phyloP scores from a whole-genome alignment of 2,797 vertebrate species.

The Phylloscopus collybita region DNA sequence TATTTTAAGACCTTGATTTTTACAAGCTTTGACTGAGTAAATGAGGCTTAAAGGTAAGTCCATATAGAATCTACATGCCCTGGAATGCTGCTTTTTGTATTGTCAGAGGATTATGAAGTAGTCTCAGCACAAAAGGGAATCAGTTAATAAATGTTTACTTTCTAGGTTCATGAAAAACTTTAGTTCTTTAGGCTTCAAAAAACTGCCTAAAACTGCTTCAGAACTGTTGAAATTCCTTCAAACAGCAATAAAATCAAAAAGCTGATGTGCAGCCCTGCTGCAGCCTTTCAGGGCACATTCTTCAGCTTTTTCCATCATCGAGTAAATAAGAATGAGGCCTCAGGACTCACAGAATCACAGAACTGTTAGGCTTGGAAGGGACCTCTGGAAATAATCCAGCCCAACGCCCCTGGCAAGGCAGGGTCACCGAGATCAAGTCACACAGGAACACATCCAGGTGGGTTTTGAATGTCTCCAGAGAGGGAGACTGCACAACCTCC shows the following conservation, averaged over 20 bases:
- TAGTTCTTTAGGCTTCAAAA: not conserved
- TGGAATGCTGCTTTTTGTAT: not conserved
- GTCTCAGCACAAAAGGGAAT: not conserved
- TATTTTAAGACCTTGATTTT: not conserved
- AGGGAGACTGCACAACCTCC: not conserved
- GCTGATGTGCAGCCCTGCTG: not conserved
- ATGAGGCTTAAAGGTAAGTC: not conserved
- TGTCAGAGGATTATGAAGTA: not conserved
- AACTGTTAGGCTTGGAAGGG: not conserved
- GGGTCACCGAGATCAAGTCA: not conserved
- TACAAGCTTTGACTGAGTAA: not conserved
- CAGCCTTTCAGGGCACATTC: accelerated
- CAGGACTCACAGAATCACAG: not conserved
- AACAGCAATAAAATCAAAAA: not conserved
- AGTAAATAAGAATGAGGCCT: accelerated
- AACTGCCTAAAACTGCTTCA: not conserved
- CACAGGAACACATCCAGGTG: not conserved
- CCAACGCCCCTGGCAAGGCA: not conserved
- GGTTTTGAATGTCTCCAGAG: not conserved
- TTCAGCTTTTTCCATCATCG: not conserved
- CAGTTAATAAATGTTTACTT: not conserved
- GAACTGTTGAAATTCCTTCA: not conserved
- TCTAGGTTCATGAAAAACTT: not conserved
- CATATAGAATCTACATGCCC: not conserved
- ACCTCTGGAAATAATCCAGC: not conserved